Evolutionary conservation across 2,888 invertebrate genomes (phyloP).

Genomic region (Tenthredo scrophulariae): DNA sequence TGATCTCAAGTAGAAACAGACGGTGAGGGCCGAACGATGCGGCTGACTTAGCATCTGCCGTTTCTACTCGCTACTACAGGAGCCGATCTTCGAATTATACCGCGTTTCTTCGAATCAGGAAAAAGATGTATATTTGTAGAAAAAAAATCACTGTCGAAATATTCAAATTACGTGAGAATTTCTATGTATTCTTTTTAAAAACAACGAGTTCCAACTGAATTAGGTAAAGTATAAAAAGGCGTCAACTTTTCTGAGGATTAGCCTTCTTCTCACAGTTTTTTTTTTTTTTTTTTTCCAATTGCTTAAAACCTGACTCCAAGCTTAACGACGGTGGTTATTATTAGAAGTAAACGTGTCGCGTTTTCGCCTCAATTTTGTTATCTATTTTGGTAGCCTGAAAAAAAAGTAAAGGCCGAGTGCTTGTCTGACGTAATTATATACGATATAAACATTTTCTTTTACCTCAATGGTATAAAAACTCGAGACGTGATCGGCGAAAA

Average conservation of each 20-base stretch:
- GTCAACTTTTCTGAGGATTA: not conserved
- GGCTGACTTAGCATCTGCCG: not conserved
- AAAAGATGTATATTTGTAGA: not conserved
- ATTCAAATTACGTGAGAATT: not conserved
- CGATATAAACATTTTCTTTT: not conserved
- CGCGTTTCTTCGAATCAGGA: not conserved
- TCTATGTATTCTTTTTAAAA: not conserved
- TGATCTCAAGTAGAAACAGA: not conserved
- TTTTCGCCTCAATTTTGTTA: too few species aligned
- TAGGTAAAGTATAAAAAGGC: not conserved
- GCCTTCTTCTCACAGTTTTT: not conserved
- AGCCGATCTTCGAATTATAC: not conserved
- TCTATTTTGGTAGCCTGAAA: not conserved
- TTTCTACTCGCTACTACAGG: not conserved
- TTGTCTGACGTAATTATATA: not conserved
- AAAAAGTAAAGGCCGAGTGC: not conserved
- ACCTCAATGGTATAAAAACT: too few species aligned
- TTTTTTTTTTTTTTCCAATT: not conserved
- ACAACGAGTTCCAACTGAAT: not conserved
- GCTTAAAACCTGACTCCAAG: not conserved
- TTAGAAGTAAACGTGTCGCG: not conserved
- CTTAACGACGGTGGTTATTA: slow-evolving; percentile 5
- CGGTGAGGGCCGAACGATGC: not conserved
- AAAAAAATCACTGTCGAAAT: too few species aligned
- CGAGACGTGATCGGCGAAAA: not conserved